Evolutionary conservation across 2,888 invertebrate species (phyloP), one percentile per base, ranked within the genome.

Genomic region (Laspeyria flexula): DNA sequence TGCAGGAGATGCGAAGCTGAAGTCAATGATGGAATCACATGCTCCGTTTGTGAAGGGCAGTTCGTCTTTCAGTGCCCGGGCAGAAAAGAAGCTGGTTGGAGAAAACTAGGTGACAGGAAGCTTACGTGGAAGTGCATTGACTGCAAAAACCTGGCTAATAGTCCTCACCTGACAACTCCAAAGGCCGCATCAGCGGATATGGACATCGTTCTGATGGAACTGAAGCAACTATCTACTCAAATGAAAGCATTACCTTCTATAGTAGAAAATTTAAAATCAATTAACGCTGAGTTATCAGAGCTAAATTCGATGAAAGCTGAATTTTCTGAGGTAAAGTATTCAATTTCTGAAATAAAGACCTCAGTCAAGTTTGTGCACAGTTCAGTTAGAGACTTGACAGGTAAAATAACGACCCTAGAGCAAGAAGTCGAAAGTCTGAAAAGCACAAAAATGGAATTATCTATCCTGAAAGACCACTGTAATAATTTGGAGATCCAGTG

Each of bases 21-120:
- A n/a, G n/a, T n/a, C n/a, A n/a, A n/a, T n/a, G n/a, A n/a, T n/a
- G n/a, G n/a, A n/a, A n/a, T n/a, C n/a, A n/a, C n/a, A n/a, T n/a
- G n/a, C n/a, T n/a, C n/a, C n/a, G n/a, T n/a, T n/a, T n/a, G n/a
- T n/a, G n/a, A n/a, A n/a, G n/a, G n/a, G n/a, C n/a, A n/a, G n/a
- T n/a, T n/a, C n/a, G 51, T 45, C 25, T 51, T 45, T 16, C 16
- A 15, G 5, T 51, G 45, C 9, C 30, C 41, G 3, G 51, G 51
- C 1, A 45, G 45, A 11, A 33, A 35, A 1, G 51, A 51, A 13
- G 10, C n/a, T 16, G 51, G 51, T 10, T 51, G 29, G 30, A 45
- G 51, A 1, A 45, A 11, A 31, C 41, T 45, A n/a, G 44, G 51
- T 1, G 51, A 51, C 0, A 35, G 51, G 4, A 51, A 42, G 13